Evolutionary conservation across 2,888 invertebrate genomes (phyloP), one percentile per base, ranked within the genome.

Genomic region (Drosophila diplacantha): DNA sequence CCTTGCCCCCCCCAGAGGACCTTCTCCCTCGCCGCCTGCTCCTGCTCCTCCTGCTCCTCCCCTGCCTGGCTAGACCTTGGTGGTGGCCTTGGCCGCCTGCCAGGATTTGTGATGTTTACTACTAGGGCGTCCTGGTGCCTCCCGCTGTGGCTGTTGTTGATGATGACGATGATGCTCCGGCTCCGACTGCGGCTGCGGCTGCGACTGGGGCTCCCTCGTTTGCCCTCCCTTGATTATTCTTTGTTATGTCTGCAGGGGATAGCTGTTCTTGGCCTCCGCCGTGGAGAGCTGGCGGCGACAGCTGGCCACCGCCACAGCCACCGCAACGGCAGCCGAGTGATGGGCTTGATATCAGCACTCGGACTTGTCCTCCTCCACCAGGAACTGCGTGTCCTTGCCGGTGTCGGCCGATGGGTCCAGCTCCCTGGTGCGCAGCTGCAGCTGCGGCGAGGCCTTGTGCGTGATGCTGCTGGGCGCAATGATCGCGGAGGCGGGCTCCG

Each of bases 381-480:
- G 91, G 87, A 94, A 93, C 88, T 95, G 95, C 46, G 97, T 97
- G 89, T 97, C 97, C 88, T 94, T 95, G 87, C 96, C 96, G 58
- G 95, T 95, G 88, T 97, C 96, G 61, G 93, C 92, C 59, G 91
- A 90, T 5, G 96, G 96, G 89, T 96, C 95, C 65, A 96, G 90
- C 87, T 94, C 93, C 75, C 92, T 92, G 87, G 93, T 94, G 88
- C 93, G 90, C 75, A 93, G 90, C 86, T 93, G 92, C 75, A 93
- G 90, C 86, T 92, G 93, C 26, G 94, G 93, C 64, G 93, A 92
- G 57, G 93, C 92, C 84, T 93, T 92, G 85, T 95, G 94, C 76
- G 95, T 94, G 81, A 93, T 94, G 74, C 95, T 94, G 75, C 93
- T 93, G 41, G 96, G 95, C 38, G 95, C 93, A 73, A 95, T 91